Percentiles rank a stretch among this genome's conserved stretches.
Evolutionary conservation across 2,888 invertebrate genomes (phyloP).

Genomic region (Scotopteryx bipunctaria): DNA sequence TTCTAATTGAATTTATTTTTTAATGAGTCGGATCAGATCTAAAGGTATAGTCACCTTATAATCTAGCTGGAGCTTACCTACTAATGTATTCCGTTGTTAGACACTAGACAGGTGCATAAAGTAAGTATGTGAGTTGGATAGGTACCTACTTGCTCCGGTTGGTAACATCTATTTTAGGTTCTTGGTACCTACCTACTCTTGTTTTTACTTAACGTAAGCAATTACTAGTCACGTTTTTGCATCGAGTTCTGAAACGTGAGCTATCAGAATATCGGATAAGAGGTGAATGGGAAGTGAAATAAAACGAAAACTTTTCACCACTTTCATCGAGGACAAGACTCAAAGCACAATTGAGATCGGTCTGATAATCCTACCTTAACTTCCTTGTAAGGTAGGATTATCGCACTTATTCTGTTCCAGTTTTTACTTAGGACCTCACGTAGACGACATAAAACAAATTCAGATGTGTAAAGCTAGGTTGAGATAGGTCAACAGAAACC

Average conservation of each 20-base stretch:
- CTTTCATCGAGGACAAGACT: constrained; percentile 5
- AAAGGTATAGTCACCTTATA: constrained; percentile 6
- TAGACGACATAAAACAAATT: too few species aligned
- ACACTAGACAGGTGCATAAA: constrained; percentile 16
- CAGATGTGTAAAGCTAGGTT: not conserved
- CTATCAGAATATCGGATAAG: constrained; percentile 31
- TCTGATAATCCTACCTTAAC: too few species aligned
- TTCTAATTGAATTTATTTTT: constrained; percentile 17
- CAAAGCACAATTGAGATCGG: constrained; percentile 1
- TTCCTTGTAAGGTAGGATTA: too few species aligned
- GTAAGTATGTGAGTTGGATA: not conserved
- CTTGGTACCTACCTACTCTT: constrained; percentile 10
- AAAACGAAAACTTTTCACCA: constrained; percentile 17
- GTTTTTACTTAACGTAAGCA: constrained; percentile 22
- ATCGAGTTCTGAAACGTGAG: constrained; percentile 26
- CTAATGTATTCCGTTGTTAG: constrained; percentile 9
- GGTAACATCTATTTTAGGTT: constrained; percentile 20
- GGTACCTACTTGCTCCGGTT: constrained; percentile 13
- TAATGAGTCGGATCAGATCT: constrained; percentile 20
- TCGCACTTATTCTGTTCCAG: too few species aligned
- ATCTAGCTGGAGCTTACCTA: constrained; percentile 5
- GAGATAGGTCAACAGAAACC: constrained; percentile 1
- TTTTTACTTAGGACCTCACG: too few species aligned
- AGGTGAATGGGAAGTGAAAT: constrained; percentile 19
- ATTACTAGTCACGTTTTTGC: constrained; percentile 24